Base-by-base conservation (phyloP, 2,888 invertebrate genomes). In the Dexiosoma caninum region DNA sequence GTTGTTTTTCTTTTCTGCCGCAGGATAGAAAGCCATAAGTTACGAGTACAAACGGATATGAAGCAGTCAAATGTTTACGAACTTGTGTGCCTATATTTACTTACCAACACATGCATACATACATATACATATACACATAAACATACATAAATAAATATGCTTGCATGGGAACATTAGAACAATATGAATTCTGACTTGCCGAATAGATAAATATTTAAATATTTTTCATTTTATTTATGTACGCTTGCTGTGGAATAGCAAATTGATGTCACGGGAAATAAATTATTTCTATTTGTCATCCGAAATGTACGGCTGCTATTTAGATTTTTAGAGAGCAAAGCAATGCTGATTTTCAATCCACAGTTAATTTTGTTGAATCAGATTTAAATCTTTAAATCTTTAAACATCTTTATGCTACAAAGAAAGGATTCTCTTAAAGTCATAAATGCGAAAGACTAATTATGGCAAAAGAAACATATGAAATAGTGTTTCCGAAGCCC, bases 41-140 rank as follows among this genome's bases (percentile, higher is more conserved):
- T 57, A n/a, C n/a, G n/a, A n/a, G n/a, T n/a, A 32, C 42, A 67
- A 67, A 59, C 37, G 59, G 57, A 32, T 75, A 59, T 59, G 42
- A 59, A 59, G 35, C 32, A 42, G 46, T 53, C 10, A 57, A 72
- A 42, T 57, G 16, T 14, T 21, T 30, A 14, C 30, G 16, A 14
- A 9, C 19, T 9, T 40, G 53, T 40, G 9, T 42, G 10, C 30
- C 6, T 6, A 49, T 12, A 30, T 16, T 4, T 4, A 27, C 27
- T 2, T 27, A 14, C n/a, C 7, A n/a, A 44, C 0, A 40, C 40
- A 40, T 14, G 14, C 1, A 40, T 6, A 10, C 40, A 37, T 40
- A 14, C 14, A 40, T 40, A 14, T 12, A 40, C 4, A 6, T 10
- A 1, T 37, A 14, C 7, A 40, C 6, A 27, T 27, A 6, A 27